Base-by-base conservation (phyloP, 2,797 vertebrate species). In the Takifugu ocellatus region DNA sequence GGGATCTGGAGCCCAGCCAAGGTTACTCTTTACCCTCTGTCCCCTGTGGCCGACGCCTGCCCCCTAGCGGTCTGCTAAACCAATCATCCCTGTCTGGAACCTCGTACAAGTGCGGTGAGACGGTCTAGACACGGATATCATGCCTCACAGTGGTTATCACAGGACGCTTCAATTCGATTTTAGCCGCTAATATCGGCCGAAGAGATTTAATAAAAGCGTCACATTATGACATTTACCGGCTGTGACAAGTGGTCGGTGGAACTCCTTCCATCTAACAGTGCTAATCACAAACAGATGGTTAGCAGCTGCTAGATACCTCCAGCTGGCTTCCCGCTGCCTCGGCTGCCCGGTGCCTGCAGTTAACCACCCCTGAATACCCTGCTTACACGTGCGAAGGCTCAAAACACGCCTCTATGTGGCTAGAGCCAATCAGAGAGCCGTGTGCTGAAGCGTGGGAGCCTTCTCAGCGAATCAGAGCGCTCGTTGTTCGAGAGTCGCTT, bases 41-140 rank as follows among this genome's bases (percentile, higher is more conserved):
- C 59, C 77, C 75, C 43, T 0, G 63, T 78, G 66, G 79, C 81
- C 59, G 59, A 51, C 74, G 74, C 16, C 74, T 83, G 83, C 84
- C 86, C 70, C 76, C 85, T 87, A 82, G 83, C 60, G 84, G 79
- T 12, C 24, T 25, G 31, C 14, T 57, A 47, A 64, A 56, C 33
- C 39, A 24, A 59, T 25, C 57, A 53, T 25, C 57, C 60, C 70
- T 1, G 27, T 47, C 6, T 33, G 16, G 3, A 44, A n/a, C 25
- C 46, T 25, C 16, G 74, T 71, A 55, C 51, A 52, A 6, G 54
- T 24, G 48, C 3, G 31, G 26, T 44, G 33, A 17, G 43, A 33
- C 31, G 43, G 43, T 6, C 43, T 16, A 3, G 43, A 44, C 14
- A 14, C 6, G 24, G 50, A 43, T 53, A 54, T 27, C 29, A 27